A percentile compares a stretch with the other conserved stretches of the same genome.
phyloP scores from a whole-genome alignment of 2,113 vertebrate genomes.

The Myiopsitta monachus region DNA sequence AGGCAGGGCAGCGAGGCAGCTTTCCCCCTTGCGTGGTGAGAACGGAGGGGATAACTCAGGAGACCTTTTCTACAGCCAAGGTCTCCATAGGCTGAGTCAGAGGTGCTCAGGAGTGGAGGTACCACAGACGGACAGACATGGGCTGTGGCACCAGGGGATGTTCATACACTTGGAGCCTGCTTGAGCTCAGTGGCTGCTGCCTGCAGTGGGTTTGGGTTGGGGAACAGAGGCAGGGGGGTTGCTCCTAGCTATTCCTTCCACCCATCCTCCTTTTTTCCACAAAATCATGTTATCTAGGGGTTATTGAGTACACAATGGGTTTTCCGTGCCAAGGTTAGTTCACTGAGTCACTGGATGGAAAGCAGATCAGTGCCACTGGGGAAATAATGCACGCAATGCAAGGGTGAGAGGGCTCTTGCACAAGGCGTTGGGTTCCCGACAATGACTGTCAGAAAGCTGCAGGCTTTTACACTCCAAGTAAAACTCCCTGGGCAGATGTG shows the following conservation, averaged over 20 bases:
- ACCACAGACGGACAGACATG: fast-evolving
- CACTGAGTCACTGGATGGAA: slow-evolving; percentile 11
- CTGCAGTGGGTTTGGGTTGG: background rate
- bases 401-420: background rate
- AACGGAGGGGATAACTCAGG: background rate
- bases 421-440: fast-evolving
- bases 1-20: background rate
- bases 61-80: background rate
- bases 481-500: background rate
- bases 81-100: background rate
- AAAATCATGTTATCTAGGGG: background rate
- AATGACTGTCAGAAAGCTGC: background rate
- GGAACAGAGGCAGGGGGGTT: background rate
- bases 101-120: background rate
- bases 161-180: background rate
- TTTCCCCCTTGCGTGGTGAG: background rate
- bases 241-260: background rate
- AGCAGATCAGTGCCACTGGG: background rate
- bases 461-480: background rate
- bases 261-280: background rate
- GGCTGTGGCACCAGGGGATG: background rate
- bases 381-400: background rate
- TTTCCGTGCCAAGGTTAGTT: background rate
- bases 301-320: background rate
- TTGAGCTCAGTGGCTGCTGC: background rate